Evolutionary conservation across 2,113 vertebrate genomes (phyloP).

Genomic region (Apteryx owenii): DNA sequence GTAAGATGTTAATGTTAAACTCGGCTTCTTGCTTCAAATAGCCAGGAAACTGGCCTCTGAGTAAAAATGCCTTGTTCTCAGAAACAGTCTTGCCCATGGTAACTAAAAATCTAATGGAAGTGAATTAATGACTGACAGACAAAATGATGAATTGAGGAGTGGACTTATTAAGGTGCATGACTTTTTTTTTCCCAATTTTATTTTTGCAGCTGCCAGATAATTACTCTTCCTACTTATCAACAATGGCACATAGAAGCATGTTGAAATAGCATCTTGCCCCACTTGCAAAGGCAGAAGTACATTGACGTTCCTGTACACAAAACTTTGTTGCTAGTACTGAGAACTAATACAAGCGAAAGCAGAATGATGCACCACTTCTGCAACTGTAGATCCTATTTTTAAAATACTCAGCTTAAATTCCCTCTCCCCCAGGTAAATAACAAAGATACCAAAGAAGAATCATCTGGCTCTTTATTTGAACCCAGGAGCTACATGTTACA

Average conservation of each 20-base stretch:
- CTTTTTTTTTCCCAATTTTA: neutral
- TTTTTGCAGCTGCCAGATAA: constrained; percentile 82
- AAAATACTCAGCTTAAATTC: neutral
- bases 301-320: neutral
- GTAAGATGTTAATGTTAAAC: neutral
- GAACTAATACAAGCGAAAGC: neutral
- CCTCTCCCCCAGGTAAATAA: neutral
- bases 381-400: neutral
- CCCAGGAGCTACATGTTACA: neutral
- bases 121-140: neutral
- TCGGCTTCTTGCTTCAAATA: neutral
- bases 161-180: neutral
- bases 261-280: constrained; percentile 75
- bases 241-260: constrained; percentile 83
- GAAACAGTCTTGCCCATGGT: neutral
- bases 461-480: neutral
- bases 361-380: neutral
- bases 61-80: neutral
- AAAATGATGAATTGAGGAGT: neutral
- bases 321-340: neutral
- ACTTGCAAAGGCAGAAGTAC: neutral
- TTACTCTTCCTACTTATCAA: constrained; percentile 78
- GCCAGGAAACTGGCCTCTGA: neutral
- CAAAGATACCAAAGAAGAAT: neutral
- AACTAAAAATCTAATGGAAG: neutral